A percentile compares a stretch with the other conserved stretches of the same genome.
These are phyloP conservation scores for Drosophila sp. DNA, from an alignment of 1,140 invertebrate species.

Conservation along the genomic window DNA sequence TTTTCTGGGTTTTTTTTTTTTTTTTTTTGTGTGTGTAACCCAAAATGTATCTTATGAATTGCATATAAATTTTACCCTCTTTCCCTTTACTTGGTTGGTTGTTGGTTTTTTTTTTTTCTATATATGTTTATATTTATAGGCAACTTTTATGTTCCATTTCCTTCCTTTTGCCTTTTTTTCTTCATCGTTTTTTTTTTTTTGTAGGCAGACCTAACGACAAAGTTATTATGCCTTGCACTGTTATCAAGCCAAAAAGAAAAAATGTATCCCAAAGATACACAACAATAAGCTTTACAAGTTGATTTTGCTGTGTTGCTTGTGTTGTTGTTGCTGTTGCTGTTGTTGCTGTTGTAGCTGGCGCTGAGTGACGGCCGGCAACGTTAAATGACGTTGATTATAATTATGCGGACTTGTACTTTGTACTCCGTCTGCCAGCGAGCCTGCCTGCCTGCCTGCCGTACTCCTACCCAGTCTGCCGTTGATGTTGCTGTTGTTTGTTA, in stretches of 20 bases:
- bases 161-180: conserved; percentile 36
- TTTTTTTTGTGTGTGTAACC: not conserved
- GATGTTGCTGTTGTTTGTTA: conserved; percentile 52
- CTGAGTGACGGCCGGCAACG: conserved; percentile 79
- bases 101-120: not conserved
- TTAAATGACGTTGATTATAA: conserved; percentile 82
- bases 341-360: conserved; percentile 64
- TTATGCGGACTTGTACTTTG: conserved; percentile 81
- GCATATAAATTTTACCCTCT: conserved; percentile 3
- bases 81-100: not conserved
- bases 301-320: conserved; percentile 32
- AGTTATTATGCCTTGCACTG: conserved; percentile 64
- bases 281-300: conserved; percentile 68
- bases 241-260: conserved; percentile 54
- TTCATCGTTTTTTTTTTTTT: not conserved
- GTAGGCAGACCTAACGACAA: conserved; percentile 54
- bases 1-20: not conserved
- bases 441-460: conserved; percentile 28
- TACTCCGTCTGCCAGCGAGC: conserved; percentile 31
- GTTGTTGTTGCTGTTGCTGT: conserved; percentile 50
- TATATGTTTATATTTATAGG: conserved; percentile 48
- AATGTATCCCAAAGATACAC: conserved; percentile 78
- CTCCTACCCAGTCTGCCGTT: conserved; percentile 34
- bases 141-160: conserved; percentile 57
- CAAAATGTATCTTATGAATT: conserved; percentile 16